Evolutionary conservation across 2,888 invertebrate species (phyloP).

Genomic region (Drosophila neotestacea): DNA sequence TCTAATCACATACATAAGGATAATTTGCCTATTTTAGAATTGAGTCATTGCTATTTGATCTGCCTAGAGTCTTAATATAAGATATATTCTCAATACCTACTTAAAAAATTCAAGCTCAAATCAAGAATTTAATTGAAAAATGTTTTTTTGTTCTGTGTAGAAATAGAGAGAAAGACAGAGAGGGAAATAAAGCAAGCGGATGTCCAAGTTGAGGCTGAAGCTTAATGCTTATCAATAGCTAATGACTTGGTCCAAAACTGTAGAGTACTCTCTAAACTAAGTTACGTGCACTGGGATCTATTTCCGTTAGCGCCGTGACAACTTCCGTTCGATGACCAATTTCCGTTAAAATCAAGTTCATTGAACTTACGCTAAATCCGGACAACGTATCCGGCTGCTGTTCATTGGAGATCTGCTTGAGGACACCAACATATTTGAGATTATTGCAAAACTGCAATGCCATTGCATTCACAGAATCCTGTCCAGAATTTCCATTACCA

Average conservation of each 20-base stretch:
- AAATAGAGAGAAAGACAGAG: background rate
- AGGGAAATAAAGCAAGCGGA: background rate
- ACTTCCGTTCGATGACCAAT: slow-evolving; percentile 73
- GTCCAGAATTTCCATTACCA: slow-evolving; percentile 84
- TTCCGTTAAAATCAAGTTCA: slow-evolving; percentile 56
- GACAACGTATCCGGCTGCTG: slow-evolving; percentile 49
- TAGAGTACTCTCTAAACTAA: slow-evolving; percentile 19
- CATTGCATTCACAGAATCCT: slow-evolving; percentile 90
- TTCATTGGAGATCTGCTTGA: slow-evolving; percentile 89
- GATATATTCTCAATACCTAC: too few species aligned
- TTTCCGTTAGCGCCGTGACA: slow-evolving; percentile 71
- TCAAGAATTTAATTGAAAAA: too few species aligned
- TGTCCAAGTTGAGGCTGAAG: slow-evolving; percentile 17
- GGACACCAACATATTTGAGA: slow-evolving; percentile 93
- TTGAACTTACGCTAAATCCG: slow-evolving; percentile 72
- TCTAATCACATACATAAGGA: too few species aligned
- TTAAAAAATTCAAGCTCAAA: too few species aligned
- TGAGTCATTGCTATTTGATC: too few species aligned
- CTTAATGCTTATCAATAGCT: slow-evolving; percentile 53
- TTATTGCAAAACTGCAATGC: slow-evolving; percentile 94
- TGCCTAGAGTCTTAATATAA: too few species aligned
- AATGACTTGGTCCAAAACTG: slow-evolving; percentile 39
- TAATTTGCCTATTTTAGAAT: too few species aligned
- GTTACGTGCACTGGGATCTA: slow-evolving; percentile 47
- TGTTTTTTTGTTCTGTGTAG: too few species aligned